Evolutionary conservation across 2,113 vertebrate species (phyloP).

Genomic region (Hippocampus abdominalis): DNA sequence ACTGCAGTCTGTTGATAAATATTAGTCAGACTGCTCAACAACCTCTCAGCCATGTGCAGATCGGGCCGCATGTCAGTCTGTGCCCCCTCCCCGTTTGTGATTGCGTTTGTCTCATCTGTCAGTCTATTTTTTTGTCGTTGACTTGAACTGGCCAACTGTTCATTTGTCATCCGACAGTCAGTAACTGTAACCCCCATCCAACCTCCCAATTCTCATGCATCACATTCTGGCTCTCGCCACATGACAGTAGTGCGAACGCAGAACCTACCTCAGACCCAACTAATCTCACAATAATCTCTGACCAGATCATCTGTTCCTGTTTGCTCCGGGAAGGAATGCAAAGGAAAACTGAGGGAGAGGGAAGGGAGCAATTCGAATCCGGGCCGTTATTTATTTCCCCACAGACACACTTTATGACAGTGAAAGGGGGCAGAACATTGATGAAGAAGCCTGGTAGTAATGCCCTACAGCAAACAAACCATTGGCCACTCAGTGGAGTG

Average conservation of each 20-base stretch:
- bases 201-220: slow-evolving; percentile 14
- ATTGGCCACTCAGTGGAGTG: background rate
- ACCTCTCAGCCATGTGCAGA: slow-evolving; percentile 3
- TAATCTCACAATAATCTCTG: slow-evolving; percentile 62
- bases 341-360: background rate
- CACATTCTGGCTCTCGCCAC: slow-evolving; percentile 18
- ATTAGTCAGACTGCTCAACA: slow-evolving; percentile 14
- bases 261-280: slow-evolving; percentile 41
- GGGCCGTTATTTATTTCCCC: slow-evolving; percentile 30
- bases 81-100: background rate
- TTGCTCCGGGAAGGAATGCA: slow-evolving; percentile 24
- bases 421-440: background rate
- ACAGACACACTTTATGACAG: slow-evolving; percentile 17
- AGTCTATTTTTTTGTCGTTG: slow-evolving; percentile 16
- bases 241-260: slow-evolving; percentile 19
- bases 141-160: slow-evolving; percentile 26
- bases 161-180: slow-evolving; percentile 25
- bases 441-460: slow-evolving; percentile 15
- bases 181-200: slow-evolving; percentile 8
- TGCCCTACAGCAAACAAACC: background rate
- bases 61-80: slow-evolving; percentile 7
- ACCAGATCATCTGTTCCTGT: slow-evolving; percentile 51
- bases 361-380: slow-evolving; percentile 36
- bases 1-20: slow-evolving; percentile 2
- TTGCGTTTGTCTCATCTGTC: background rate